Conservation (phyloP, 2,888 invertebrate species). For the Agriopis marginaria region DNA sequence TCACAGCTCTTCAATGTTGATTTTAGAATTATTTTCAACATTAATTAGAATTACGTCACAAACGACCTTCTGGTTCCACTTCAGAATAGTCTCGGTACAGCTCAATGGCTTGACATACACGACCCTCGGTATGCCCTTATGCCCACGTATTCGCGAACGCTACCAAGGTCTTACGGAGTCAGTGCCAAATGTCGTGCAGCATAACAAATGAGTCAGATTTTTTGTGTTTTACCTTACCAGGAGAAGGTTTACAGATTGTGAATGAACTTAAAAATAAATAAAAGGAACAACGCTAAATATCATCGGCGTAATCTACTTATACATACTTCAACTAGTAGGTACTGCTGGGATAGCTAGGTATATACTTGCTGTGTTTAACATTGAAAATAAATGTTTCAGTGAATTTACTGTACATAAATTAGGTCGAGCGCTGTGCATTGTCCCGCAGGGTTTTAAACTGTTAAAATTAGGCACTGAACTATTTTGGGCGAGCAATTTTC, state of each 20-base stretch:
- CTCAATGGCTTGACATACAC: conserved; percentile 37
- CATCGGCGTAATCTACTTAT: not conserved
- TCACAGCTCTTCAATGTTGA: too few relatives aligned
- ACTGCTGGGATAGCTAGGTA: too few relatives aligned
- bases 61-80: conserved; percentile 15
- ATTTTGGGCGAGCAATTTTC: too few relatives aligned
- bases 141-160: conserved; percentile 36
- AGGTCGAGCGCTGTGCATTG: too few relatives aligned
- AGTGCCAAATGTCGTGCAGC: conserved; percentile 43
- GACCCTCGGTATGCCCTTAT: conserved; percentile 40
- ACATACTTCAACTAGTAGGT: too few relatives aligned
- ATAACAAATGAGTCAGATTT: conserved; percentile 40
- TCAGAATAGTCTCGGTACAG: conserved; percentile 11
- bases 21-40: not conserved
- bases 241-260: conserved; percentile 5
- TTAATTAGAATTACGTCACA: conserved; percentile 11
- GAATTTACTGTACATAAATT: too few relatives aligned
- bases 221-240: conserved; percentile 26
- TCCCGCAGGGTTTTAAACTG: too few relatives aligned
- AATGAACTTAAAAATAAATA: conserved; percentile 11
- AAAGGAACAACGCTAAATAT: not conserved
- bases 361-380: not conserved
- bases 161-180: conserved; percentile 33
- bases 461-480: too few relatives aligned
- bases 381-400: too few relatives aligned